Evolutionary conservation across 2,797 vertebrate species (phyloP).

Genomic region (Acanthiza pusilla): DNA sequence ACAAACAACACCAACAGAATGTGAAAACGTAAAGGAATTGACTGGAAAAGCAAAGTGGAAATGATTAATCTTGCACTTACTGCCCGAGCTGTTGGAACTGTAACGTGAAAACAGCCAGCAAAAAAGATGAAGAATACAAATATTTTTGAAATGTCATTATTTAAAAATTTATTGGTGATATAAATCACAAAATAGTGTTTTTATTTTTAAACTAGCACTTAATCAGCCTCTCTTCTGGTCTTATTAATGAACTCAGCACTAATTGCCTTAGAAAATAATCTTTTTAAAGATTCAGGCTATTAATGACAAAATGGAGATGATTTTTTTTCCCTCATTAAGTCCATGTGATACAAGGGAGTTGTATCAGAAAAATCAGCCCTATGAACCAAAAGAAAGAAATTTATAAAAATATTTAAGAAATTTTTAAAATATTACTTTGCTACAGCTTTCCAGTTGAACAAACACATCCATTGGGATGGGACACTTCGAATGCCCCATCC

Average conservation of each 20-base stretch:
- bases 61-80: background rate
- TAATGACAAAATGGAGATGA: background rate
- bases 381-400: background rate
- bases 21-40: background rate
- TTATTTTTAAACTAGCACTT: conserved; percentile 48
- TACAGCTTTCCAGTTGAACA: background rate
- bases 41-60: background rate
- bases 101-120: background rate
- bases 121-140: background rate
- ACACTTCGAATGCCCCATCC: accelerated
- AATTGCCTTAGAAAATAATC: conserved; percentile 8
- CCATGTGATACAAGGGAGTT: background rate
- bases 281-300: conserved; percentile 26
- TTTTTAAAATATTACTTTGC: background rate
- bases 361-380: background rate
- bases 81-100: background rate
- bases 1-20: background rate
- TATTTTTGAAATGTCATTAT: background rate
- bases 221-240: conserved; percentile 26
- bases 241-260: conserved; percentile 19
- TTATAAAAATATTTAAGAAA: background rate
- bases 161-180: background rate
- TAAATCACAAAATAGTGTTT: background rate
- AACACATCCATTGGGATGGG: background rate
- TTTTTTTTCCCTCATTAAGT: background rate